Percentiles rank a stretch among this genome's conserved stretches.
Conservation (phyloP, 2,113 vertebrate species). For the Aix galericulata region DNA sequence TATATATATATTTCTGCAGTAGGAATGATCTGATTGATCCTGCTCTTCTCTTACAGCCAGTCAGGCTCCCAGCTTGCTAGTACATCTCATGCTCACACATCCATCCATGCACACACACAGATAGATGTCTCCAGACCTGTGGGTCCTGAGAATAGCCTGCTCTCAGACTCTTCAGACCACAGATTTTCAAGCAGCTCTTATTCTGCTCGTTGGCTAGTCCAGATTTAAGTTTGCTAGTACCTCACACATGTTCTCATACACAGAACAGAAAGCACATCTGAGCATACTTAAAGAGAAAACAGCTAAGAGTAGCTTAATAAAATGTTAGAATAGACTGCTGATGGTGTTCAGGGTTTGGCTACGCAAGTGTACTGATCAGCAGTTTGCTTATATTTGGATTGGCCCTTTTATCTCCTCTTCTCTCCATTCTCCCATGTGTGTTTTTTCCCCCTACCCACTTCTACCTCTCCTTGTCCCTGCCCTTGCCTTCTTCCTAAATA, state of each 20-base stretch:
- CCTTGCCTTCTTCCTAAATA: neutral
- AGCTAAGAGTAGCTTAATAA: neutral
- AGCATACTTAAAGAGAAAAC: neutral
- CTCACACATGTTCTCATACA: neutral
- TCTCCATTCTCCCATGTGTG: neutral
- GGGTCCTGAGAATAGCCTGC: neutral
- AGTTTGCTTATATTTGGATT: neutral
- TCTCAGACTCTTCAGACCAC: neutral
- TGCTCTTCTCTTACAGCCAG: neutral
- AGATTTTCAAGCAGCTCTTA: neutral
- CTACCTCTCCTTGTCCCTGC: rapidly evolving
- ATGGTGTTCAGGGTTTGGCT: neutral
- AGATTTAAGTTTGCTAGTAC: neutral
- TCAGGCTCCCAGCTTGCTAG: neutral
- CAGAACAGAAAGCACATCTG: neutral
- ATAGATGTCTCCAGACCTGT: neutral
- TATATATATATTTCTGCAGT: neutral
- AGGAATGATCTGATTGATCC: neutral
- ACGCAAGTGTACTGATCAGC: neutral
- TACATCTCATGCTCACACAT: neutral
- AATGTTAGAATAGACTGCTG: neutral
- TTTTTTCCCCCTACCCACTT: rapidly evolving
- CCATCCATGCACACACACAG: rapidly evolving
- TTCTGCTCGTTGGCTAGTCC: neutral
- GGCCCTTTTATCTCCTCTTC: neutral